A percentile compares a stretch with the other conserved stretches of the same genome.
Evolutionary conservation across 2,888 invertebrate species (phyloP).

Genomic region (Erebia epiphron): DNA sequence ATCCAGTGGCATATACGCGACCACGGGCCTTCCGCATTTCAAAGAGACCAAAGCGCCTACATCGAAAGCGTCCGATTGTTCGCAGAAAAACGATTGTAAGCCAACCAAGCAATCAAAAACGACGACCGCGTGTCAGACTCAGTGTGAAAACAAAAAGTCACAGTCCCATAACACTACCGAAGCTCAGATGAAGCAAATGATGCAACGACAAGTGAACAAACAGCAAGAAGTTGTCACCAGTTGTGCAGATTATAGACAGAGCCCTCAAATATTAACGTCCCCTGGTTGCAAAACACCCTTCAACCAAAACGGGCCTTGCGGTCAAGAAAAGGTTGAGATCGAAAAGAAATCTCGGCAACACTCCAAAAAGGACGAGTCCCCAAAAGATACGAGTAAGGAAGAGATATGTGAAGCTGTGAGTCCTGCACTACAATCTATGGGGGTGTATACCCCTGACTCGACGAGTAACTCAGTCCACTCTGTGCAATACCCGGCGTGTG

Average conservation of each 20-base stretch:
- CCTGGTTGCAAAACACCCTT: slow-evolving; percentile 67
- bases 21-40: slow-evolving; percentile 69
- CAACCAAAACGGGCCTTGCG: slow-evolving; percentile 68
- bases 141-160: slow-evolving; percentile 71
- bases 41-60: slow-evolving; percentile 71
- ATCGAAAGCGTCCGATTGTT: slow-evolving; percentile 67
- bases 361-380: slow-evolving; percentile 71
- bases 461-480: slow-evolving; percentile 92
- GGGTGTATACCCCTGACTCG: slow-evolving; percentile 93
- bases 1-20: slow-evolving; percentile 68
- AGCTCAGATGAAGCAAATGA: slow-evolving; percentile 73
- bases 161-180: slow-evolving; percentile 54
- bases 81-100: slow-evolving; percentile 72
- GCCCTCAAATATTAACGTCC: slow-evolving; percentile 66
- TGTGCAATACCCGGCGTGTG: slow-evolving; percentile 90
- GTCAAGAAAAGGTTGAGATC: slow-evolving; percentile 67
- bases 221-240: slow-evolving; percentile 66
- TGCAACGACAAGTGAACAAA: slow-evolving; percentile 68
- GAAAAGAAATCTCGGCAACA: slow-evolving; percentile 72
- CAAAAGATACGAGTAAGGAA: slow-evolving; percentile 68
- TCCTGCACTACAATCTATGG: slow-evolving; percentile 89
- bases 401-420: slow-evolving; percentile 75
- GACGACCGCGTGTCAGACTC: slow-evolving; percentile 74
- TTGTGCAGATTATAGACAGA: slow-evolving; percentile 69
- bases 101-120: slow-evolving; percentile 73